Evolutionary conservation across 2,797 vertebrate species (phyloP).

Genomic region (Eulemur coronatus): DNA sequence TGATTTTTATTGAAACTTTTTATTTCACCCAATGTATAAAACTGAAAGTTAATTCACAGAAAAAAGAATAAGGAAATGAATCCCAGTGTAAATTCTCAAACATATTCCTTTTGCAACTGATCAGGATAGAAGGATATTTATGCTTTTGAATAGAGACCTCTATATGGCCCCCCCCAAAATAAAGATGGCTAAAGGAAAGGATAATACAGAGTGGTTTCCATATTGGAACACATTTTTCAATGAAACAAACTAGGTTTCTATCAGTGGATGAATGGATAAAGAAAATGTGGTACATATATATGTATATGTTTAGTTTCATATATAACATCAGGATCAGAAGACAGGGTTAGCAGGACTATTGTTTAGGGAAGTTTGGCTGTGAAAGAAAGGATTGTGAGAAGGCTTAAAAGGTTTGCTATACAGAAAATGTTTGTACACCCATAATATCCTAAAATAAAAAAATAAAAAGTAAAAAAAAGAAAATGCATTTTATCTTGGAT

Average conservation of each 20-base stretch:
- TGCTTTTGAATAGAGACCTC: not conserved
- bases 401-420: not conserved
- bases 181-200: not conserved
- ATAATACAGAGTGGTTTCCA: not conserved
- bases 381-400: not conserved
- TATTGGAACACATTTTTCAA: not conserved
- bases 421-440: not conserved
- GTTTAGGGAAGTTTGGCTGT: not conserved
- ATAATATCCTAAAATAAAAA: no score
- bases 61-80: not conserved
- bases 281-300: no score
- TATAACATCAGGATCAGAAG: not conserved
- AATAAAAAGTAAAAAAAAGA: not conserved
- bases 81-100: not conserved
- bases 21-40: not conserved
- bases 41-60: not conserved
- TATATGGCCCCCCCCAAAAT: not conserved
- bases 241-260: not conserved
- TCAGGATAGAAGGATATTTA: not conserved
- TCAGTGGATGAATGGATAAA: no score
- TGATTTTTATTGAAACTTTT: not conserved
- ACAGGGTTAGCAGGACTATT: not conserved
- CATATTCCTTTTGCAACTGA: not conserved
- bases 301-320: not conserved
- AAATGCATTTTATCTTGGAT: not conserved